Percentiles rank a stretch among this genome's conserved stretches.
These are phyloP conservation scores for Chamaea fasciata DNA, from an alignment of 2,113 vertebrate species.

Conservation along the genomic window DNA sequence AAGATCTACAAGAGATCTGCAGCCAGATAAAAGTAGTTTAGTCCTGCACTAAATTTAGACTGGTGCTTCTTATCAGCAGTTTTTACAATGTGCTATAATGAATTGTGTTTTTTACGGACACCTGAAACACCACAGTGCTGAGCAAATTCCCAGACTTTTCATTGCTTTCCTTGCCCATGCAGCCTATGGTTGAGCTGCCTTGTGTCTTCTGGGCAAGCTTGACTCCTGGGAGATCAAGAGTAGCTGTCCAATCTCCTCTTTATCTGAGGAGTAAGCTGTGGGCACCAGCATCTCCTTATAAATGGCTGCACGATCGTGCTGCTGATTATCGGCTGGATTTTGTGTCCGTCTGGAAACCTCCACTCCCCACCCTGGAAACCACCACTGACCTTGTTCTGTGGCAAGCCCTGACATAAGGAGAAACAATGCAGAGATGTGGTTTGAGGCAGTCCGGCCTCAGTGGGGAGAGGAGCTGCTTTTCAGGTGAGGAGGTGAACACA, in stretches of 20 bases:
- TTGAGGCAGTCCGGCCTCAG: not conserved
- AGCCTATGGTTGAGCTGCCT: not conserved
- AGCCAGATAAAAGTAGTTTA: not conserved
- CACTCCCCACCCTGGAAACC: not conserved
- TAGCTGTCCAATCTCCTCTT: not conserved
- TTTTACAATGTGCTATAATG: not conserved
- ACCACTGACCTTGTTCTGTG: not conserved
- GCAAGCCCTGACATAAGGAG: not conserved
- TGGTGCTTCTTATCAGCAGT: not conserved
- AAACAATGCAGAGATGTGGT: not conserved
- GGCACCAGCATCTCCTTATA: not conserved
- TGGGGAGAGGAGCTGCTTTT: not conserved
- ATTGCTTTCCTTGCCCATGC: not conserved
- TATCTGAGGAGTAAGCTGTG: not conserved
- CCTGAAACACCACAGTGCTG: not conserved
- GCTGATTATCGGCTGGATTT: not conserved
- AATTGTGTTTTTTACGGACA: not conserved
- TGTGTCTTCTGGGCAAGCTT: not conserved
- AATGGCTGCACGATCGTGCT: fast-evolving
- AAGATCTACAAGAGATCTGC: not conserved
- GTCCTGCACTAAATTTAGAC: not conserved
- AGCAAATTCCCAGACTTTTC: not conserved
- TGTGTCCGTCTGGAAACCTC: not conserved
- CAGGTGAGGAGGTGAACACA: not conserved
- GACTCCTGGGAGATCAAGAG: not conserved